Conservation (phyloP, 2,888 invertebrate genomes). For the Amblyteles armatorius region DNA sequence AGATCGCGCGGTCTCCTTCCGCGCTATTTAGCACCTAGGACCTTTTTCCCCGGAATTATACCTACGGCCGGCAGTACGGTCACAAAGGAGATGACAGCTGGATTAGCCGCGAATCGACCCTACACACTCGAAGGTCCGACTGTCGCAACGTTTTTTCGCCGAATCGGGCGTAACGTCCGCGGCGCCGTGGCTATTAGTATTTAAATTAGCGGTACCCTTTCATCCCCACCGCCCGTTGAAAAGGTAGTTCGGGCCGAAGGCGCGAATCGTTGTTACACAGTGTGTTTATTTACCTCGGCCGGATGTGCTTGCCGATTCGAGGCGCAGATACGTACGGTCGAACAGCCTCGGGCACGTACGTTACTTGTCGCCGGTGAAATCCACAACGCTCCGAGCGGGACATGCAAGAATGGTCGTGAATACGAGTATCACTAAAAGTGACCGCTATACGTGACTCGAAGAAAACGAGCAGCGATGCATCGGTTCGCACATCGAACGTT, state of each 20-base stretch:
- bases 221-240: slow-evolving; percentile 42
- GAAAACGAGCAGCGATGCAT: too few relatives aligned
- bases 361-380: slow-evolving; percentile 28
- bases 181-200: slow-evolving; percentile 58
- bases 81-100: slow-evolving; percentile 6
- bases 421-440: too few relatives aligned
- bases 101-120: slow-evolving; percentile 29
- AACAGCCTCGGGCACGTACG: slow-evolving; percentile 20
- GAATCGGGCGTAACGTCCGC: slow-evolving; percentile 37
- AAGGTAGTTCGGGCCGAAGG: slow-evolving; percentile 5
- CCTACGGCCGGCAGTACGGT: slow-evolving; percentile 7
- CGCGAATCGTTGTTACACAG: background rate
- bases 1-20: slow-evolving; percentile 18
- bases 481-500: too few relatives aligned
- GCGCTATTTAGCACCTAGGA: slow-evolving; percentile 12
- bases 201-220: slow-evolving; percentile 60
- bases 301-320: slow-evolving; percentile 19
- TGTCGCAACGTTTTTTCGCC: slow-evolving; percentile 49
- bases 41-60: slow-evolving; percentile 41
- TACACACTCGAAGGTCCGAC: slow-evolving; percentile 4
- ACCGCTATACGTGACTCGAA: too few relatives aligned
- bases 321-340: background rate
- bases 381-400: background rate
- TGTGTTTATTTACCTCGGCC: slow-evolving; percentile 60
- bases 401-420: background rate